Evolutionary conservation across 2,888 invertebrate species (phyloP), one percentile per base, ranked within the genome.

Genomic region (Metalampra italica): DNA sequence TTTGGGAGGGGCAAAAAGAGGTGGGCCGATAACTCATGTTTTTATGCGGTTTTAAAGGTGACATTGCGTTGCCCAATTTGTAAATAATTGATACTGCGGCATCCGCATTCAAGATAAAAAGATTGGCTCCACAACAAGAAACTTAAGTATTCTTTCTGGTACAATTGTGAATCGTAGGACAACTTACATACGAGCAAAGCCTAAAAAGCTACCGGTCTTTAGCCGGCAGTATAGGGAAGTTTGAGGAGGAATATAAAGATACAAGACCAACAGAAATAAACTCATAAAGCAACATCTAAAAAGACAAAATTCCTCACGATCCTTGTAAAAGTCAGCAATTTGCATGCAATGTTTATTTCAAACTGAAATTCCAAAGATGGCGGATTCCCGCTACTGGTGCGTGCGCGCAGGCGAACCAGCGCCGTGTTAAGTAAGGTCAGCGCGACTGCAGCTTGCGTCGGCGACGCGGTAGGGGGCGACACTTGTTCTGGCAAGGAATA

Each of bases 21-120:
- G 60, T 62, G 61, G 57, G 56, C 54, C 42, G 74, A 72, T 69
- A 70, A 68, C 49, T 44, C 30, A 46, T 54, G 22, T 63, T 67
- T 74, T 66, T 71, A 56, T 71, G 66, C 66, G 64, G 53, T 61
- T 63, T 71, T 62, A 61, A 79, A 81, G 81, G 81, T 82, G 82
- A 82, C 82, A 62, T 74, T 76, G 53, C 54, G 51, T 41, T 47
- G 53, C 46, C 50, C 45, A 50, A 56, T 50, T 52, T 55, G 52
- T 47, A 49, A 60, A 55, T 55, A 51, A 51, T 47, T 58, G 62
- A 60, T 62, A 64, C 48, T 49, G 54, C 48, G 50, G 46, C 50
- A 47, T 53, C 52, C 55, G 61, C 53, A 46, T 54, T 51, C 37
- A 43, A 50, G 56, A 60, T 57, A 56, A 56, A 52, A 41, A 38